A percentile compares a stretch with the other conserved stretches of the same genome.
Evolutionary conservation across 2,888 invertebrate species (phyloP).

Genomic region (Chloromyia formosa): DNA sequence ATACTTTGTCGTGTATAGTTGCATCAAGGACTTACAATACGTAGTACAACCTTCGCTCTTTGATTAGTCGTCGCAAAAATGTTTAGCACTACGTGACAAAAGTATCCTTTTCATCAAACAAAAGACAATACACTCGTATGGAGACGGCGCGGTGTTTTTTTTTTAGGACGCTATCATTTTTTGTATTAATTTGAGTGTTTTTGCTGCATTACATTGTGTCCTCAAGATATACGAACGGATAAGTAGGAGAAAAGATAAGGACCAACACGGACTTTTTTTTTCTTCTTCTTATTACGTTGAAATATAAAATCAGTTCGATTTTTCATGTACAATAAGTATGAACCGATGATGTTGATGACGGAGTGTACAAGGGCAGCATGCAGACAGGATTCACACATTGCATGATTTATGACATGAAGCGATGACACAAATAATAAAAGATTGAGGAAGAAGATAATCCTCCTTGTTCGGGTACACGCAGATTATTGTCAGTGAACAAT

Average conservation of each 20-base stretch:
- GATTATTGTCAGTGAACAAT: background rate
- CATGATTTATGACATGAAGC: background rate
- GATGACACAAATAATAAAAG: constrained; percentile 33
- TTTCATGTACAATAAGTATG: constrained; percentile 14
- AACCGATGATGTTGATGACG: background rate
- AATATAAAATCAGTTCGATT: constrained; percentile 32
- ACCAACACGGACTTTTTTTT: background rate
- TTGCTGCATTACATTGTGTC: constrained; percentile 28
- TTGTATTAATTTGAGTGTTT: constrained; percentile 40
- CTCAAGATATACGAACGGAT: constrained; percentile 7
- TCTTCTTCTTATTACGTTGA: background rate
- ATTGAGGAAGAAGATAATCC: constrained; percentile 24
- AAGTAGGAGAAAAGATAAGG: constrained; percentile 29
- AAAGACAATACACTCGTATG: constrained; percentile 26
- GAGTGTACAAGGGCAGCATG: constrained; percentile 9
- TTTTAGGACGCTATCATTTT: constrained; percentile 18
- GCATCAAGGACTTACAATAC: background rate
- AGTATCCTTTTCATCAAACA: constrained; percentile 38
- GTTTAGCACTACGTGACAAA: constrained; percentile 39
- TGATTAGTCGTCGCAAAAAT: constrained; percentile 35
- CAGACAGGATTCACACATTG: constrained; percentile 9
- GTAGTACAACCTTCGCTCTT: constrained; percentile 32
- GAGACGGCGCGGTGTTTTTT: background rate
- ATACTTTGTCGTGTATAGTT: constrained; percentile 6
- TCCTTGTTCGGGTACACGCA: constrained; percentile 2